phyloP scores from a whole-genome alignment of 2,888 invertebrate genomes.

The Thera obeliscata region DNA sequence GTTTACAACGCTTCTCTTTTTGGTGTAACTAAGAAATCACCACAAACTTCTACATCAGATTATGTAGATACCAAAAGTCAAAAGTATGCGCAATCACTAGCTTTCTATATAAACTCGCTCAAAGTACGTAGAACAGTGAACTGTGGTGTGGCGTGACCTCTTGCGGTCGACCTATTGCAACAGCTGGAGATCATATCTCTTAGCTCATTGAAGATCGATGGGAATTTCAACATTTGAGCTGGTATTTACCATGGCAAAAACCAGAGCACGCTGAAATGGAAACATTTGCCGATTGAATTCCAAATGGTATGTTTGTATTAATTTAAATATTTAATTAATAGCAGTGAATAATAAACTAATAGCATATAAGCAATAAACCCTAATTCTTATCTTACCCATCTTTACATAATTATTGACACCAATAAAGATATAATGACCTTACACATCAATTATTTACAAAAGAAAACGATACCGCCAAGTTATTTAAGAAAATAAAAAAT shows the following conservation, averaged over 20 bases:
- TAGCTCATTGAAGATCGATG: conserved; percentile 23
- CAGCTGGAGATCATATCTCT: conserved; percentile 22
- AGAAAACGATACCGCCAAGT: conserved; percentile 5
- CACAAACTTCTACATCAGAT: too few relatives aligned
- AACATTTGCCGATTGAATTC: neutral
- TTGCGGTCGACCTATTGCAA: conserved; percentile 51
- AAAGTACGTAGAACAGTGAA: conserved; percentile 41
- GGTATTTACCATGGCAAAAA: conserved; percentile 15
- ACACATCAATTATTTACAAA: conserved; percentile 9
- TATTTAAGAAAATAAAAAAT: conserved; percentile 1
- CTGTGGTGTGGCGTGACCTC: conserved; percentile 44
- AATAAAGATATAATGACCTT: conserved; percentile 19
- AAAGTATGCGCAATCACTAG: neutral
- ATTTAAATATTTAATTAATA: neutral
- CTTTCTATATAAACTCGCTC: conserved; percentile 5
- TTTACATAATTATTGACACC: neutral
- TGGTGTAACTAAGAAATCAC: too few relatives aligned
- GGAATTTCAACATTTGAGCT: conserved; percentile 41
- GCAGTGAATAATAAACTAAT: neutral
- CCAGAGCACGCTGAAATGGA: neutral
- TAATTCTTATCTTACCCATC: conserved; percentile 1
- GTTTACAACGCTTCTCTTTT: too few relatives aligned
- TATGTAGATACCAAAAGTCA: too few relatives aligned
- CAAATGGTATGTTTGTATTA: neutral
- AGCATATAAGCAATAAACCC: conserved; percentile 10